A percentile compares a stretch with the other conserved stretches of the same genome.
Conservation (phyloP, 2,888 invertebrate species). For the Chaetogeoica ovagalla region DNA sequence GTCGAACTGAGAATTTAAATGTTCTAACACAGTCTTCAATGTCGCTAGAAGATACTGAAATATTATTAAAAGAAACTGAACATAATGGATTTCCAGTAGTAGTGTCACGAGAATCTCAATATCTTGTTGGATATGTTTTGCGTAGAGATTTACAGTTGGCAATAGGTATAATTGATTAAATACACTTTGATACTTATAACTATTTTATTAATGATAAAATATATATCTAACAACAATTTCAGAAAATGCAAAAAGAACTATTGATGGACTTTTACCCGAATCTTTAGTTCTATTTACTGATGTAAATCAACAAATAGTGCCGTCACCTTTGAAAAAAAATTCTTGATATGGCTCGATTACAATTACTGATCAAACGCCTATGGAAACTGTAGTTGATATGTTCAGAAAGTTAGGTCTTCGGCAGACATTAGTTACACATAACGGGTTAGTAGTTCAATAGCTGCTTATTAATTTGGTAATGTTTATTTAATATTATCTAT, state of each 20-base stretch:
- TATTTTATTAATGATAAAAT: constrained; percentile 43
- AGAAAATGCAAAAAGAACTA: constrained; percentile 83
- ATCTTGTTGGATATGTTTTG: constrained; percentile 94
- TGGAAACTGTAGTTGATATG: constrained; percentile 99
- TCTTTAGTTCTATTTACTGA: constrained; percentile 83
- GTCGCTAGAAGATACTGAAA: constrained; percentile 95
- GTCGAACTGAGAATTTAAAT: constrained; percentile 84
- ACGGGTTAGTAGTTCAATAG: constrained; percentile 72
- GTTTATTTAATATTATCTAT: constrained; percentile 20
- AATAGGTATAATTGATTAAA: constrained; percentile 68
- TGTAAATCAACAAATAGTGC: constrained; percentile 59
- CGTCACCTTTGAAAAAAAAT: constrained; percentile 79
- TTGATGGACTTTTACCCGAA: constrained; percentile 85
- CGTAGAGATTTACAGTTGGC: constrained; percentile 91
- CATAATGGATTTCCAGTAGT: constrained; percentile 99
- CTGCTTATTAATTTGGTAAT: neutral
- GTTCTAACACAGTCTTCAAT: constrained; percentile 97
- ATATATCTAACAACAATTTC: constrained; percentile 55
- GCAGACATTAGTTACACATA: constrained; percentile 96
- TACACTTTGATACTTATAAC: neutral
- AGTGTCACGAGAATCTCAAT: constrained; percentile 93
- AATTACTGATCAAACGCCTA: constrained; percentile 98
- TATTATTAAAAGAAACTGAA: constrained; percentile 88
- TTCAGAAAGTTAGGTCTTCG: constrained; percentile 95
- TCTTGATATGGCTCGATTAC: constrained; percentile 98